These are phyloP conservation scores for Neria commutata DNA, from an alignment of 2,888 invertebrate species.

Conservation along the genomic window DNA sequence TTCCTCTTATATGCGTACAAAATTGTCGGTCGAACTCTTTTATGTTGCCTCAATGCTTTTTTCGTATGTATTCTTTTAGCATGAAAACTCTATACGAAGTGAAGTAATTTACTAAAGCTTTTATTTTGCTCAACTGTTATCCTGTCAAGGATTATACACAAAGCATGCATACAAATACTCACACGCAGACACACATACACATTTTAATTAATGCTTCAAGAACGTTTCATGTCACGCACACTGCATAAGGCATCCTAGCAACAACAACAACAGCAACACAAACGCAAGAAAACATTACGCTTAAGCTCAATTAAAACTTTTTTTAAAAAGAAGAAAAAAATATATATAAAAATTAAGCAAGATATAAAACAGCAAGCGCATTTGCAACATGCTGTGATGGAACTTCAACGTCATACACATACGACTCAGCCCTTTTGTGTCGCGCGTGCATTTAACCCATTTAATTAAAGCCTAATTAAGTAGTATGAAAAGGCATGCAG, in stretches of 20 bases:
- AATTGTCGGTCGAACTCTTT: no score
- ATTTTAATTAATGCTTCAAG: neutral
- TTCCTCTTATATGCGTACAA: no score
- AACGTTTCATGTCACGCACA: neutral
- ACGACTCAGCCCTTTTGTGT: conserved; percentile 3
- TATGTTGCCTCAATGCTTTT: no score
- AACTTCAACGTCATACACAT: no score
- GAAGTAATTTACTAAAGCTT: neutral
- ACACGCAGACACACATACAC: neutral
- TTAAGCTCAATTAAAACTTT: neutral
- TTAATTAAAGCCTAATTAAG: conserved; percentile 25
- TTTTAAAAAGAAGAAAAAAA: neutral
- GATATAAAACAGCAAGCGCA: no score
- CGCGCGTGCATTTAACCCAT: conserved; percentile 29
- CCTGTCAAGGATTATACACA: neutral
- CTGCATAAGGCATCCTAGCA: neutral
- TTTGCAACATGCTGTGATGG: no score
- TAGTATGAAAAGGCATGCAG: conserved; percentile 6
- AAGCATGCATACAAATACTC: neutral
- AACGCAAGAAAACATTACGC: neutral
- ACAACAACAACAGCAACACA: neutral
- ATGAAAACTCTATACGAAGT: neutral
- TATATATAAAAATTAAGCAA: no score
- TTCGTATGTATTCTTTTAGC: no score
- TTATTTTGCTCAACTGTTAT: neutral